Evolutionary conservation across 2,888 invertebrate species (phyloP).

Genomic region (Rotaria sp.): DNA sequence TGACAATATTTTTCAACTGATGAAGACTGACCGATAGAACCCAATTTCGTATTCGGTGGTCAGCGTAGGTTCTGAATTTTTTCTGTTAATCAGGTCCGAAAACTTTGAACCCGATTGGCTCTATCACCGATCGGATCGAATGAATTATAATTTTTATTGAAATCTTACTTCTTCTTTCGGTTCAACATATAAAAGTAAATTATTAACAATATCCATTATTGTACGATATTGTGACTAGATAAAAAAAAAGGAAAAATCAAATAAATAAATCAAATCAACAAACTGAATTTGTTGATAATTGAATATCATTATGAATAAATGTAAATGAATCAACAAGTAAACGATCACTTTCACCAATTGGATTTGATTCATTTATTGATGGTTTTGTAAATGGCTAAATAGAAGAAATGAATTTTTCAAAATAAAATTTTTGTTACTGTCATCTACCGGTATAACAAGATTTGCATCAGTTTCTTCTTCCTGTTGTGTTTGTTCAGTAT

Average conservation of each 20-base stretch:
- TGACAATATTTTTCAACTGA: no score
- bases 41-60: no score
- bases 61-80: no score
- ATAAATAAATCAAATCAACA: slow-evolving; percentile 42
- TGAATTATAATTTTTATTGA: no score
- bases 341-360: slow-evolving; percentile 9
- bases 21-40: no score
- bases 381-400: slow-evolving; percentile 15
- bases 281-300: slow-evolving; percentile 91
- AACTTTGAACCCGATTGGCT: no score
- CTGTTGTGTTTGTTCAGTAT: slow-evolving; percentile 16
- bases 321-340: slow-evolving; percentile 87
- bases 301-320: slow-evolving; percentile 92
- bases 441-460: slow-evolving; percentile 10
- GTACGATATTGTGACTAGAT: slow-evolving; percentile 72
- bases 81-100: no score
- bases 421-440: neutral
- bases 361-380: neutral
- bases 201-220: slow-evolving; percentile 94
- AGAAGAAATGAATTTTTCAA: neutral
- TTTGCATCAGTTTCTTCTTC: slow-evolving; percentile 21
- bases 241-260: neutral
- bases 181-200: slow-evolving; percentile 87
- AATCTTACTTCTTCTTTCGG: slow-evolving; percentile 70
- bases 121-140: no score